Evolutionary conservation across 2,113 vertebrate genomes (phyloP).

Genomic region (Phylloscopus trochilus): DNA sequence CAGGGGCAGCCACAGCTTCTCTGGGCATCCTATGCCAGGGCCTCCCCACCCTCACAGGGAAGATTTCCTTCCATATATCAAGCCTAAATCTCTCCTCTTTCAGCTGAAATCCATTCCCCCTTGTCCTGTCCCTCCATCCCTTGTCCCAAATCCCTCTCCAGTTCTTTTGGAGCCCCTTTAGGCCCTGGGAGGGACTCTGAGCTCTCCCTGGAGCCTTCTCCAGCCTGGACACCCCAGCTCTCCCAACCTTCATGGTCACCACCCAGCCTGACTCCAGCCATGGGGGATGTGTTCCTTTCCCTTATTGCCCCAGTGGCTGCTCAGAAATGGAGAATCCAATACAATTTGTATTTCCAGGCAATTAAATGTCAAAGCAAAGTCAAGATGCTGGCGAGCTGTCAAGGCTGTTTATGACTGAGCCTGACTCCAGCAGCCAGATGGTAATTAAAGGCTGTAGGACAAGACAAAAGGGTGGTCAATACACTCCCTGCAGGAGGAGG

Average conservation of each 20-base stretch:
- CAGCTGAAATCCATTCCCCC: background rate
- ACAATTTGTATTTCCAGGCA: background rate
- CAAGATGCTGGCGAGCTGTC: conserved; percentile 7
- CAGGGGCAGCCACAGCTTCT: background rate
- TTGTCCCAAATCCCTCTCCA: background rate
- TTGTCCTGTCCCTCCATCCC: background rate
- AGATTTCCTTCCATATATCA: accelerated
- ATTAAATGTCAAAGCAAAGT: conserved; percentile 35
- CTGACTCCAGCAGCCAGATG: background rate
- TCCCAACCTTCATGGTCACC: background rate
- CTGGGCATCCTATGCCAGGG: background rate
- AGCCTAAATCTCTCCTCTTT: background rate
- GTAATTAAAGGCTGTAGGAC: background rate
- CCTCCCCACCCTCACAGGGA: accelerated
- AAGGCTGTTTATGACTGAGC: background rate
- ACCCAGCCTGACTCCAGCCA: accelerated
- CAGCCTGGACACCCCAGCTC: background rate
- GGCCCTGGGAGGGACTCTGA: background rate
- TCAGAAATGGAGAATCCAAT: background rate
- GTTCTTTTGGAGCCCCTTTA: background rate
- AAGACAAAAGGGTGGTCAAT: background rate
- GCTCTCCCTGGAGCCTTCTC: background rate
- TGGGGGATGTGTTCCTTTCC: background rate
- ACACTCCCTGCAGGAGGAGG: background rate
- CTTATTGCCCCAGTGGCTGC: background rate